These are phyloP conservation scores for Paradisaea rubra DNA, from an alignment of 2,113 vertebrate species.

Conservation along the genomic window DNA sequence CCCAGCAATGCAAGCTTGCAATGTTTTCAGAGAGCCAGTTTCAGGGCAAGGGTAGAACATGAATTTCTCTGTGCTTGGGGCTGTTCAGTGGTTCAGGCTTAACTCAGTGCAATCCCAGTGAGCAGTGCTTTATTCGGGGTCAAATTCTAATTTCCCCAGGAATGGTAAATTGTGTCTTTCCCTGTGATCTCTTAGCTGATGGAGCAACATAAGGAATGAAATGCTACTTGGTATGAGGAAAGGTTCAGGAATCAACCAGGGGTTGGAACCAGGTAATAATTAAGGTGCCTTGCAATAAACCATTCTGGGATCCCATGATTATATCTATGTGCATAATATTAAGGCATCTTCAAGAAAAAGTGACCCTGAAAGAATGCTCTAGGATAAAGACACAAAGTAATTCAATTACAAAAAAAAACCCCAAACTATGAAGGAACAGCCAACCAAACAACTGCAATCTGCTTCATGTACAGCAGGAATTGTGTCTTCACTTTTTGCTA, in stretches of 20 bases:
- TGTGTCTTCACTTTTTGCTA: neutral
- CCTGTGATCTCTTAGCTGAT: neutral
- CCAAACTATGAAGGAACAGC: rapidly evolving
- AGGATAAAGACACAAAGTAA: neutral
- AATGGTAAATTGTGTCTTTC: neutral
- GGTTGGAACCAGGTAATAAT: neutral
- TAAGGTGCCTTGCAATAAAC: neutral
- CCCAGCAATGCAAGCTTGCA: neutral
- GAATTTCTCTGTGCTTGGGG: neutral
- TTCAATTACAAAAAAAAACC: neutral
- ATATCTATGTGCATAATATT: neutral
- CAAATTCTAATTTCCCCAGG: neutral
- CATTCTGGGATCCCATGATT: neutral
- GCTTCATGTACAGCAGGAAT: neutral
- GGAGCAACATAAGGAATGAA: neutral
- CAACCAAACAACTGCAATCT: neutral
- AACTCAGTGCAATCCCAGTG: neutral
- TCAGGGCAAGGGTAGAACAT: neutral
- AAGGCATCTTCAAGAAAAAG: neutral
- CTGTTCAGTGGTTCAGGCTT: neutral
- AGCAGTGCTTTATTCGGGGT: neutral
- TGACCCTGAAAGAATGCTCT: neutral
- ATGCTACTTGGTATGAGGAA: neutral
- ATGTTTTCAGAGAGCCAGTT: neutral
- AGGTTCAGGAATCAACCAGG: neutral